phyloP scores from a whole-genome alignment of 2,113 vertebrate species.

The Sylvia atricapilla region DNA sequence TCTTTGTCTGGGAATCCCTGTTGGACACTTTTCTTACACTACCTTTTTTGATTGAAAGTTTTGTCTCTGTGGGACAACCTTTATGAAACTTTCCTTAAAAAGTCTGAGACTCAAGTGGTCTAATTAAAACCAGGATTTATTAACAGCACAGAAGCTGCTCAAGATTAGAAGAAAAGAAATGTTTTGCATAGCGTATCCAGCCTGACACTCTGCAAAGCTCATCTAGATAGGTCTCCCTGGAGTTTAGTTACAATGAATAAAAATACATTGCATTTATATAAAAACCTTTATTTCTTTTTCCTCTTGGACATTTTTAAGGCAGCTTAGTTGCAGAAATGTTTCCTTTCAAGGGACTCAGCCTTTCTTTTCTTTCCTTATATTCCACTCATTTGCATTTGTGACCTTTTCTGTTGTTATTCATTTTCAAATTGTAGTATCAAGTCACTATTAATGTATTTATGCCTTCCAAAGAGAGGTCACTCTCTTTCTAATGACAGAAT shows the following conservation, averaged over 20 bases:
- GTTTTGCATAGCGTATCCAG: not conserved
- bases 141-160: slow-evolving; percentile 1
- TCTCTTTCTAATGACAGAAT: not conserved
- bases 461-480: not conserved
- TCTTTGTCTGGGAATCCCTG: not conserved
- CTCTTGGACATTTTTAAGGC: not conserved
- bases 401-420: not conserved
- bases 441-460: not conserved
- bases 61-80: not conserved
- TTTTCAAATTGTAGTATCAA: not conserved
- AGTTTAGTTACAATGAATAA: slow-evolving; percentile 30
- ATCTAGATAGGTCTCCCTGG: not conserved
- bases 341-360: not conserved
- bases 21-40: not conserved
- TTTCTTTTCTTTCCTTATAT: not conserved
- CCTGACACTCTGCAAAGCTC: not conserved
- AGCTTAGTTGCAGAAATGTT: not conserved
- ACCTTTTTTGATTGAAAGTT: not conserved
- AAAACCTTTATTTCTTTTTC: not conserved
- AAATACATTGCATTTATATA: not conserved
- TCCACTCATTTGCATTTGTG: not conserved
- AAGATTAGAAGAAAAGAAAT: slow-evolving; percentile 13
- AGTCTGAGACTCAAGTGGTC: slow-evolving; percentile 31
- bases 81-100: not conserved
- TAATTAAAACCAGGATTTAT: slow-evolving; percentile 56